A percentile compares a stretch with the other conserved stretches of the same genome.
phyloP scores from a whole-genome alignment of 2,888 invertebrate species.

The Zaprionus bogoriensis region DNA sequence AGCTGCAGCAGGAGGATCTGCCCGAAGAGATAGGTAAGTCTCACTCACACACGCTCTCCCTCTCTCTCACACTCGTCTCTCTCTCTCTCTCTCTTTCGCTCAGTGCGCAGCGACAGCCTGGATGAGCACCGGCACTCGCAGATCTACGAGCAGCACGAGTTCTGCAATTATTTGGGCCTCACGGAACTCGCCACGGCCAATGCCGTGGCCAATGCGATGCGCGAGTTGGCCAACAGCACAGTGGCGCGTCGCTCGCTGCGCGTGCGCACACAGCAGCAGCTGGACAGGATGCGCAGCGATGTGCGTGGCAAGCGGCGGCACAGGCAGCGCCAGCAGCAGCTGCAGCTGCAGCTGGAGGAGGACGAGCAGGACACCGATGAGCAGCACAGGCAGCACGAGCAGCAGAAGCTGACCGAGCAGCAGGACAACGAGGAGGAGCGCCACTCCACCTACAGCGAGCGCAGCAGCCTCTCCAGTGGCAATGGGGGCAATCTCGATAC shows the following conservation, averaged over 20 bases:
- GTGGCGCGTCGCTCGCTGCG: constrained; percentile 77
- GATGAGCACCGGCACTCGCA: constrained; percentile 37
- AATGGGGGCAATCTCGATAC: neutral
- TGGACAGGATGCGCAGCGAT: constrained; percentile 68
- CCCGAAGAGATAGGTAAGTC: constrained; percentile 6
- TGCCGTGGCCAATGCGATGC: constrained; percentile 77
- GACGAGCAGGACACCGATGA: neutral
- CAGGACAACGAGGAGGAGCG: neutral
- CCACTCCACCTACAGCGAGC: constrained; percentile 9
- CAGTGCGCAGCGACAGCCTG: constrained; percentile 12
- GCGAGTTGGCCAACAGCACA: constrained; percentile 75
- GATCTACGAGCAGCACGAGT: constrained; percentile 81
- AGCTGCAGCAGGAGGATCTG: neutral
- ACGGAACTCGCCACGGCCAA: constrained; percentile 80
- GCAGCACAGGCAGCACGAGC: constrained; percentile 9
- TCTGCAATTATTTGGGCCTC: constrained; percentile 81
- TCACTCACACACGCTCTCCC: neutral
- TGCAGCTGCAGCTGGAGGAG: constrained; percentile 9
- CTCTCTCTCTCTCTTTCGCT: neutral
- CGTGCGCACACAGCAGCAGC: constrained; percentile 74
- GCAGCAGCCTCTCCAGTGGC: neutral
- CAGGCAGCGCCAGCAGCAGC: constrained; percentile 30
- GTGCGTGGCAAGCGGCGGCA: constrained; percentile 39
- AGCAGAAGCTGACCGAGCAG: constrained; percentile 17
- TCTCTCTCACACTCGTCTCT: neutral